A percentile compares a stretch with the other conserved stretches of the same genome.
Conservation (phyloP, 2,113 vertebrate genomes). For the Probosciger aterrimus region DNA sequence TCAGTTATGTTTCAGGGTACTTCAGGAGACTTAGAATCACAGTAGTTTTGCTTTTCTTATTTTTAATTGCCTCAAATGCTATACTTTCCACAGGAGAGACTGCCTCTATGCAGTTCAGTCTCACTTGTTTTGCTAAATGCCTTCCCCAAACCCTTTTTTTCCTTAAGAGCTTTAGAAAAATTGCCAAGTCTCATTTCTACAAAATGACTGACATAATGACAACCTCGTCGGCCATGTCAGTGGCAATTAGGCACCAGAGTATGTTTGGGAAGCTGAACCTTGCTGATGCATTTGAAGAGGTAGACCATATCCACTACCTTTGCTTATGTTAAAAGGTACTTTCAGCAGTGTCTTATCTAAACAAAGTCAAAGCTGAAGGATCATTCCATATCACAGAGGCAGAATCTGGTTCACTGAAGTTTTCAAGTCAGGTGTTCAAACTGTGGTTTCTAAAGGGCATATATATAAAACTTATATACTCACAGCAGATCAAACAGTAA, state of each 20-base stretch:
- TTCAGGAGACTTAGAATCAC: not conserved
- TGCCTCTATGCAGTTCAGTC: not conserved
- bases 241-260: not conserved
- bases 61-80: not conserved
- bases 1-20: not conserved
- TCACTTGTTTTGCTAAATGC: not conserved
- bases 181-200: not conserved
- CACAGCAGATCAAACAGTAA: fast-evolving
- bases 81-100: not conserved
- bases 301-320: not conserved
- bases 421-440: not conserved
- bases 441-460: not conserved
- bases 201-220: not conserved
- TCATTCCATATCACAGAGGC: not conserved
- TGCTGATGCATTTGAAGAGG: not conserved
- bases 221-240: not conserved
- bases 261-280: not conserved
- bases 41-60: no score
- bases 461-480: not conserved
- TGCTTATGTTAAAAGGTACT: not conserved
- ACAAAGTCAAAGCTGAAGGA: not conserved
- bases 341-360: not conserved
- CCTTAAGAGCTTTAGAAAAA: not conserved
- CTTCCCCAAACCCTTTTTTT: fast-evolving
- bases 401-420: not conserved